Evolutionary conservation across 2,797 vertebrate genomes (phyloP).

Genomic region (Bovichtus diacanthus): DNA sequence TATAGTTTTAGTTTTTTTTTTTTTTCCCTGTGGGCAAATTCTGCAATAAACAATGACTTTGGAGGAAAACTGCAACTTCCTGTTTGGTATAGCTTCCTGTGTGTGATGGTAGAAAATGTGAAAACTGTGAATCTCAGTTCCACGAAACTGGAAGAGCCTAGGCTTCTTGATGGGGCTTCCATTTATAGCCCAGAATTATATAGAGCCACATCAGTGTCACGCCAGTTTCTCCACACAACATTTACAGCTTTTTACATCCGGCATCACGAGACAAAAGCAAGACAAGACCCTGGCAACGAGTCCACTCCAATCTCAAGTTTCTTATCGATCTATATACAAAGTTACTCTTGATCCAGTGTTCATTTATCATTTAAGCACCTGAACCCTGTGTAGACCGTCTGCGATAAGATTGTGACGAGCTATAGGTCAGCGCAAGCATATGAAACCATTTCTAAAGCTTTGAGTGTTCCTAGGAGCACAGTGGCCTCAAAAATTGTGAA

Average conservation of each 20-base stretch:
- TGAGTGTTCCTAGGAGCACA: not conserved
- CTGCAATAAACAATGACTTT: constrained; percentile 30
- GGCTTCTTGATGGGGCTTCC: not conserved
- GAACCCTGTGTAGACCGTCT: too few relatives aligned
- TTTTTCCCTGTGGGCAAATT: constrained; percentile 36
- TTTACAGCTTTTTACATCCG: not conserved
- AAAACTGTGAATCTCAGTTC: not conserved
- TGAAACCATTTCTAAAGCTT: not conserved
- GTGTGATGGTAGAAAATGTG: not conserved
- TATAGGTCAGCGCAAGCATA: too few relatives aligned
- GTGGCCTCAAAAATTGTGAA: not conserved
- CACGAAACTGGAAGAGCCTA: not conserved
- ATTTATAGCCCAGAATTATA: not conserved
- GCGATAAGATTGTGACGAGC: too few relatives aligned
- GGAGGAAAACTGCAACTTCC: constrained; percentile 53
- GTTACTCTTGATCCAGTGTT: not conserved
- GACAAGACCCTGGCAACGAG: not conserved
- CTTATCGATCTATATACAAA: too few relatives aligned
- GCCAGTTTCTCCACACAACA: not conserved
- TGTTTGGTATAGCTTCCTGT: constrained; percentile 56
- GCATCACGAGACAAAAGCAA: not conserved
- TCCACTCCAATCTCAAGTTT: not conserved
- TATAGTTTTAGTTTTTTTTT: too few relatives aligned
- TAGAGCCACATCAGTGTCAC: not conserved
- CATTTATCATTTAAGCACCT: too few relatives aligned